Base-by-base conservation (phyloP, 2,888 invertebrate species). In the Linyphia triangularis region DNA sequence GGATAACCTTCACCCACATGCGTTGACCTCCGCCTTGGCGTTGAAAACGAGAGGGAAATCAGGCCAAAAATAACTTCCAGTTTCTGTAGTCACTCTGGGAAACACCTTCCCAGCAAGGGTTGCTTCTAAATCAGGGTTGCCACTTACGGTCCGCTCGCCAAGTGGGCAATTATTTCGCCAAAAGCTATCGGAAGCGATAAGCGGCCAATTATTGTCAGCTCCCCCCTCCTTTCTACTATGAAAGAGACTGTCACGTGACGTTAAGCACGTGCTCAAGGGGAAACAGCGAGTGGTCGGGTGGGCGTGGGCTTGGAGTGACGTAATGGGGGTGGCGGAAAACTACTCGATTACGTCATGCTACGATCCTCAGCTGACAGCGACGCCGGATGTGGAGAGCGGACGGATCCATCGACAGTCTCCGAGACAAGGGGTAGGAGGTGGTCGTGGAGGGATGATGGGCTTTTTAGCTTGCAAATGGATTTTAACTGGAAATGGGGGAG, bases 1-100 rank as follows among this genome's bases (percentile, higher is more conserved):
- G 37, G 72, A 85, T 88, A 88, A 88, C 86, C 86, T 88, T 88
- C 86, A 88, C 86, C 86, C 86, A 88, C 86, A 88, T 88, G 81
- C 61, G 73, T 81, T 88, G 81, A 88, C 86, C 86, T 88, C 81
- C 65, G 75, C 75, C 81, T 51, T 13, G 51, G 16, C 81, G 79
- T 81, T 79, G 28, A 33, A 51, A 86, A 79, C 79, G 86, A 88
- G 75, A 75, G 81, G 86, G 67, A 82, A 88, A 81, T 67, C 59
- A 81, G 67, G 59, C 86, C 81, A 88, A 88, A 88, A 88, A 88
- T 88, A 81, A 75, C 86, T 82, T 85, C 75, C 83, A 83, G 59
- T 85, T 77, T 85, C 84, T n/a, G n/a, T n/a, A n/a, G n/a, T n/a
- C 40, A 30, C 65, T 19, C 51, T 30, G 65, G 83, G 51, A 83